Evolutionary conservation across 2,797 vertebrate species (phyloP).

Genomic region (Squalus acanthias): DNA sequence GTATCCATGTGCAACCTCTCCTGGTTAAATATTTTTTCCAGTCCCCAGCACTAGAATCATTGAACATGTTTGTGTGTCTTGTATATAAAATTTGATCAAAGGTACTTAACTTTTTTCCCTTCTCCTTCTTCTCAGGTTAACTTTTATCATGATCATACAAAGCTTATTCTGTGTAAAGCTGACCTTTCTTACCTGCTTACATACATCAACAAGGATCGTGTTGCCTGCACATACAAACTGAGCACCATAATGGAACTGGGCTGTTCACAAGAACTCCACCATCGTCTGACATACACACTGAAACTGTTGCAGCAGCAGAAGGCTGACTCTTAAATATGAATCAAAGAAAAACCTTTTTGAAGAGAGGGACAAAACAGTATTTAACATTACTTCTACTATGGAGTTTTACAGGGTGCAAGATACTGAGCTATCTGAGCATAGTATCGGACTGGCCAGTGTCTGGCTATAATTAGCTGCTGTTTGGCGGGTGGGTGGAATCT

Average conservation of each 20-base stretch:
- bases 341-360: neutral
- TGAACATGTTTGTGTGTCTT: neutral
- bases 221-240: slow-evolving; percentile 82
- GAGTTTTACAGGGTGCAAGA: slow-evolving; percentile 35
- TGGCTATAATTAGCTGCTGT: slow-evolving; percentile 52
- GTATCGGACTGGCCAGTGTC: slow-evolving; percentile 50
- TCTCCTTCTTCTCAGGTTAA: slow-evolving; percentile 69
- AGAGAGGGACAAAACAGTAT: neutral
- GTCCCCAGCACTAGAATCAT: neutral
- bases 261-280: slow-evolving; percentile 79
- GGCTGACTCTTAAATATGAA: slow-evolving; percentile 58
- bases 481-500: slow-evolving; percentile 27
- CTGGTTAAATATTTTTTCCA: neutral
- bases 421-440: slow-evolving; percentile 41
- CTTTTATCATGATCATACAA: slow-evolving; percentile 95
- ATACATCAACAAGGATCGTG: slow-evolving; percentile 84
- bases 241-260: slow-evolving; percentile 77
- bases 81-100: neutral
- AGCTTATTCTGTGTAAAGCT: slow-evolving; percentile 87
- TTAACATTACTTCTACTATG: slow-evolving; percentile 51
- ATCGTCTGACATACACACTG: slow-evolving; percentile 77
- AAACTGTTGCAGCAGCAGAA: slow-evolving; percentile 79
- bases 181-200: slow-evolving; percentile 81
- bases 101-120: neutral
- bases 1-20: neutral